phyloP scores from a whole-genome alignment of 1,140 invertebrate species.

The Ceratina japonica region DNA sequence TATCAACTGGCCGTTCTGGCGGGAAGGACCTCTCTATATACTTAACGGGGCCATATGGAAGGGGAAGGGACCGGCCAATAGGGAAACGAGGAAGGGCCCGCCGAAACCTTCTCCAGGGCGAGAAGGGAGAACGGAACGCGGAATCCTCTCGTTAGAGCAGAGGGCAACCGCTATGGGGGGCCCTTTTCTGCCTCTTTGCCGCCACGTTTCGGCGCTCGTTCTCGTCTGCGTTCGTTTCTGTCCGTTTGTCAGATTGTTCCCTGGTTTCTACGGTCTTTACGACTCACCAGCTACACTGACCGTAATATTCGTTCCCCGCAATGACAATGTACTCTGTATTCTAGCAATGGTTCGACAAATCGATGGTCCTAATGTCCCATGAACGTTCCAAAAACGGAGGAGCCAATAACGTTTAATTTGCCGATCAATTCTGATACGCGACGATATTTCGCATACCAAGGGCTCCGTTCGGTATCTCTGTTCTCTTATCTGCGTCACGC shows the following conservation, averaged over 20 bases:
- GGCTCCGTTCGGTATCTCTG: no score
- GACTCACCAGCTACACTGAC: not conserved
- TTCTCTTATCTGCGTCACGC: no score
- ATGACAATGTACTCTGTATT: no score
- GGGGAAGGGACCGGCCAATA: conserved; percentile 63
- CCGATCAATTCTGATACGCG: no score
- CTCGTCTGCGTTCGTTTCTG: conserved; percentile 29
- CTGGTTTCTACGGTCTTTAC: not conserved
- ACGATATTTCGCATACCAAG: no score
- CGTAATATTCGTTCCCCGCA: not conserved
- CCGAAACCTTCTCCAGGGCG: conserved; percentile 59
- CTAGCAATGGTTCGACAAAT: no score
- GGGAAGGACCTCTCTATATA: conserved; percentile 59
- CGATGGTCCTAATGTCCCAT: no score
- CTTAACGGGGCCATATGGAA: not conserved
- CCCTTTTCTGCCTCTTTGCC: conserved; percentile 41
- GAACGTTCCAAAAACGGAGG: no score
- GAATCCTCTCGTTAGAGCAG: conserved; percentile 49
- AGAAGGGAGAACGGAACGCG: conserved; percentile 32
- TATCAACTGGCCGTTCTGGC: conserved; percentile 35
- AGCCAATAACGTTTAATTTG: no score
- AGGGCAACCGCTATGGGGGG: conserved; percentile 64
- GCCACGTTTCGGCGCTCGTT: not conserved
- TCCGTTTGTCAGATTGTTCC: conserved; percentile 34
- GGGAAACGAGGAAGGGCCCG: conserved; percentile 49